phyloP scores from a whole-genome alignment of 2,797 vertebrate genomes.

The Garrulus glandarius region DNA sequence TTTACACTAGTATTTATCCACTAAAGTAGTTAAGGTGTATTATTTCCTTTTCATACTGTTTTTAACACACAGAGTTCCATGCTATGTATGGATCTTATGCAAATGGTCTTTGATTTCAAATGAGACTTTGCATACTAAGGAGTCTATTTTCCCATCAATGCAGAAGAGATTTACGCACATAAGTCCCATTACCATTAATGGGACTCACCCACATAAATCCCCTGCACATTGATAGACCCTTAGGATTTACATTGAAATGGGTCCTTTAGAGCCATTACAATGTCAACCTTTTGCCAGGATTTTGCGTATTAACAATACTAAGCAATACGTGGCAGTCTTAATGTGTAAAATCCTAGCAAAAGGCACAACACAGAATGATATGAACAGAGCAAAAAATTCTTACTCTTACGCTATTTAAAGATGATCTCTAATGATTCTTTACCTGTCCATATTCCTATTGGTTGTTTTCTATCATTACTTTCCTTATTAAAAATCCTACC shows the following conservation, averaged over 20 bases:
- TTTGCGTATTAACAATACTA: conserved; percentile 62
- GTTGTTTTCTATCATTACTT: neutral
- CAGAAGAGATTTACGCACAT: conserved; percentile 54
- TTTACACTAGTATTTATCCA: neutral
- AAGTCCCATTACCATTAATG: conserved; percentile 68
- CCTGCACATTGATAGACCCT: conserved; percentile 59
- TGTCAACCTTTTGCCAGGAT: conserved; percentile 58
- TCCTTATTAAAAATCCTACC: neutral
- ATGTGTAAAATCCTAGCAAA: conserved; percentile 65
- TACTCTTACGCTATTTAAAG: neutral
- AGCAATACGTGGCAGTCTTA: conserved; percentile 63
- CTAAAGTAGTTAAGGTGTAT: conserved; percentile 16
- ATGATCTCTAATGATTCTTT: neutral
- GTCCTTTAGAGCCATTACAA: conserved; percentile 67
- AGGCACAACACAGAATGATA: conserved; percentile 33
- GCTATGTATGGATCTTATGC: conserved; percentile 50
- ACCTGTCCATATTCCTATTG: neutral
- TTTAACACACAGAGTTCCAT: neutral
- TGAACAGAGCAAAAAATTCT: neutral
- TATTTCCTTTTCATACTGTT: conserved; percentile 21
- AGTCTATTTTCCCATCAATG: conserved; percentile 59
- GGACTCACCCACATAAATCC: conserved; percentile 64
- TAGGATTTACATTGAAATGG: conserved; percentile 63
- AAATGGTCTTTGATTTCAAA: conserved; percentile 68
- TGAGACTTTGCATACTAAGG: conserved; percentile 67